These are phyloP conservation scores for rat (Rattus norvegicus) DNA, from an alignment of 2,113 vertebrate genomes.

Conservation along the genomic window GRCr8 NC_086039.1:87181001-87181500, in stretches of 20 bases:
- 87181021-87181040: background rate
- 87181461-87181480: background rate
- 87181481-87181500: background rate
- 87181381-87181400: background rate
- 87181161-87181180: background rate
- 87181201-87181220: background rate
- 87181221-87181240: background rate
- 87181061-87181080: background rate
- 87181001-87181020: background rate
- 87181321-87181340: background rate
- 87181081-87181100: background rate
- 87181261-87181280: background rate
- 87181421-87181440: background rate
- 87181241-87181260: background rate
- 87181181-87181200: background rate
- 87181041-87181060: background rate
- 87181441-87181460: background rate
- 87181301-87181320: background rate
- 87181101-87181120: background rate
- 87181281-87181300: background rate
- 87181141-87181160: background rate
- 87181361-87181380: background rate
- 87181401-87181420: background rate
- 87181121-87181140: background rate
- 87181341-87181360: background rate